phyloP scores from a whole-genome alignment of 2,888 invertebrate species.

The Nezara viridula region DNA sequence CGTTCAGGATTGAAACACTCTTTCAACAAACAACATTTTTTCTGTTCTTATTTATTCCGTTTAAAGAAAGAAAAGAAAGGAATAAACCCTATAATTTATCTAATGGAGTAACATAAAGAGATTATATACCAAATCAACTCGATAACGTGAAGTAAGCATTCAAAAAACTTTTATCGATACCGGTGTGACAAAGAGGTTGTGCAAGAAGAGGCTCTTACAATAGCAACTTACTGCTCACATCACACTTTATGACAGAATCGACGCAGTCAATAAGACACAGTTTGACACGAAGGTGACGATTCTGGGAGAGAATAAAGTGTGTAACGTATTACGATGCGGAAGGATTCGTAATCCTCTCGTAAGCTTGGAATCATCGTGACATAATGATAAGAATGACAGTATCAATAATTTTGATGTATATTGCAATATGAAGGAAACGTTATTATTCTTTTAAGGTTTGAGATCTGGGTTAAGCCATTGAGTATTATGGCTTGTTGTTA shows the following conservation, averaged over 20 bases:
- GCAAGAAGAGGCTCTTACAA: not conserved
- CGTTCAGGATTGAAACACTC: conserved; percentile 37
- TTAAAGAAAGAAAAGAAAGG: not conserved
- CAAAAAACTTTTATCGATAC: not conserved
- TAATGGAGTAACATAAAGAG: not conserved
- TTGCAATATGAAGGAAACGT: not conserved
- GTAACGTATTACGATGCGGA: conserved; percentile 18
- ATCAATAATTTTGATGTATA: not conserved
- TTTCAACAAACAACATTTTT: not conserved
- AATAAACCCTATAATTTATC: not conserved
- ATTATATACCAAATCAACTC: not conserved
- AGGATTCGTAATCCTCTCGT: not conserved
- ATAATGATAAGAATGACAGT: not conserved
- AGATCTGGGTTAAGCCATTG: not conserved
- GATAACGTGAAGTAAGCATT: not conserved
- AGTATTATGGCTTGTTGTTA: not conserved
- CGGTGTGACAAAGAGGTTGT: not conserved
- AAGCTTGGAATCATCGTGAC: not conserved
- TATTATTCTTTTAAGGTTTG: not conserved
- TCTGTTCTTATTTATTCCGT: not conserved
- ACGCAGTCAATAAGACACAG: not conserved
- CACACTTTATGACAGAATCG: not conserved
- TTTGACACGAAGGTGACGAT: not conserved
- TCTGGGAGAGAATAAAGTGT: not conserved
- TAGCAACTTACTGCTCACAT: not conserved